Conservation (phyloP, 1,140 invertebrate species). For the Venustaconcha ellipsiformis region DNA sequence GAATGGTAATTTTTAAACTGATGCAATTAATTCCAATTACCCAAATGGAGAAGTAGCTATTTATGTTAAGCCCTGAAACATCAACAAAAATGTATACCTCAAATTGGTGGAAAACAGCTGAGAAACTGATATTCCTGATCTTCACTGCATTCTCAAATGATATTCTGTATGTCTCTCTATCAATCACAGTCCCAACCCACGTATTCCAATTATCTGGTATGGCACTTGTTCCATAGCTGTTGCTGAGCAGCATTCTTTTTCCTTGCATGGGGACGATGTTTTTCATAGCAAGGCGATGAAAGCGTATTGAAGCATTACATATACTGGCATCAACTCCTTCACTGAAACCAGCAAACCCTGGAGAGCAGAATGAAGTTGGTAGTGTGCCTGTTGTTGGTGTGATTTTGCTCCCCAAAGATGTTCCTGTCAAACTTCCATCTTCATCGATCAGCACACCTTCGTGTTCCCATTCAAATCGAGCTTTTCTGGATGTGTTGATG, state of each 20-base stretch:
- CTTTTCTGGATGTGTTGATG: conserved; percentile 38
- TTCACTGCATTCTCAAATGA: conserved; percentile 47
- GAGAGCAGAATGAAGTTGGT: conserved; percentile 20
- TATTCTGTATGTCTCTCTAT: conserved; percentile 34
- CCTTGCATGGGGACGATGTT: conserved; percentile 38
- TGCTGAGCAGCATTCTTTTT: conserved; percentile 41
- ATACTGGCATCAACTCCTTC: conserved; percentile 25
- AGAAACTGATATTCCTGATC: conserved; percentile 52
- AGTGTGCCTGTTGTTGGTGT: conserved; percentile 36
- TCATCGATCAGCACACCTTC: conserved; percentile 48
- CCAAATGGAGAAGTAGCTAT: no score
- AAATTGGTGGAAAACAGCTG: conserved; percentile 37
- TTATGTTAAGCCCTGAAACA: no score
- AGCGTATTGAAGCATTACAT: conserved; percentile 35
- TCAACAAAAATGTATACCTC: conserved; percentile 33
- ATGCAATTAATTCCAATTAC: no score
- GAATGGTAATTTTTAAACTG: no score
- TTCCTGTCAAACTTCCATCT: conserved; percentile 51
- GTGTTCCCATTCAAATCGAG: conserved; percentile 45
- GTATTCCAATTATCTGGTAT: conserved; percentile 38
- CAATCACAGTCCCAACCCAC: conserved; percentile 46
- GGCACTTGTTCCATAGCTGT: conserved; percentile 34
- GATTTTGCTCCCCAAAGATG: conserved; percentile 19
- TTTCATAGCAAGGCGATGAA: conserved; percentile 54
- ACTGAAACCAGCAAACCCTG: conserved; percentile 9